Conservation (phyloP, 2,888 invertebrate genomes). For the Syrphus vitripennis region DNA sequence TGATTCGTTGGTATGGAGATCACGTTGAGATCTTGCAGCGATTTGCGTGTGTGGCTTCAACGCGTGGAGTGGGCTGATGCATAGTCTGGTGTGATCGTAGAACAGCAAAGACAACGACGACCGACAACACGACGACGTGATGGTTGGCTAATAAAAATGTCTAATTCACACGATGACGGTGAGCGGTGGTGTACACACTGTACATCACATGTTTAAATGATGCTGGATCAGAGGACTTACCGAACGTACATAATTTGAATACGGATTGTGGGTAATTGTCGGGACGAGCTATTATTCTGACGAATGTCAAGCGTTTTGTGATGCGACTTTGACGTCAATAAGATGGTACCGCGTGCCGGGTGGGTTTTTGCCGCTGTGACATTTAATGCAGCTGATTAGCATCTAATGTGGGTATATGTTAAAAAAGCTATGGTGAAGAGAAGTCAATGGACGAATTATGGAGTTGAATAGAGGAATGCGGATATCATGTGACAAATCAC, state of each 20-base stretch:
- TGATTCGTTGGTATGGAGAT: constrained; percentile 63
- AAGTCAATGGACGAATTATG: constrained; percentile 53
- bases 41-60: constrained; percentile 53
- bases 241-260: constrained; percentile 46
- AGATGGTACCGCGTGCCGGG: constrained; percentile 31
- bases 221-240: constrained; percentile 36
- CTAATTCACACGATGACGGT: constrained; percentile 57
- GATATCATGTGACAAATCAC: constrained; percentile 41
- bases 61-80: constrained; percentile 43
- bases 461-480: constrained; percentile 41
- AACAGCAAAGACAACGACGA: neutral
- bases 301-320: constrained; percentile 62
- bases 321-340: constrained; percentile 52
- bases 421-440: neutral
- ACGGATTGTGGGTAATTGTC: constrained; percentile 52
- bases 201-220: constrained; percentile 24
- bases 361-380: constrained; percentile 46
- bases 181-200: neutral
- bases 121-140: constrained; percentile 2
- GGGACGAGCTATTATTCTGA: constrained; percentile 39
- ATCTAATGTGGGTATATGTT: constrained; percentile 20
- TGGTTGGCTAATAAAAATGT: constrained; percentile 62
- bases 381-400: constrained; percentile 48
- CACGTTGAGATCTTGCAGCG: constrained; percentile 67
- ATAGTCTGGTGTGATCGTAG: neutral